These are phyloP conservation scores for Pogonomyrmex californicus DNA, from an alignment of 1,140 invertebrate genomes.

Conservation along the genomic window DNA sequence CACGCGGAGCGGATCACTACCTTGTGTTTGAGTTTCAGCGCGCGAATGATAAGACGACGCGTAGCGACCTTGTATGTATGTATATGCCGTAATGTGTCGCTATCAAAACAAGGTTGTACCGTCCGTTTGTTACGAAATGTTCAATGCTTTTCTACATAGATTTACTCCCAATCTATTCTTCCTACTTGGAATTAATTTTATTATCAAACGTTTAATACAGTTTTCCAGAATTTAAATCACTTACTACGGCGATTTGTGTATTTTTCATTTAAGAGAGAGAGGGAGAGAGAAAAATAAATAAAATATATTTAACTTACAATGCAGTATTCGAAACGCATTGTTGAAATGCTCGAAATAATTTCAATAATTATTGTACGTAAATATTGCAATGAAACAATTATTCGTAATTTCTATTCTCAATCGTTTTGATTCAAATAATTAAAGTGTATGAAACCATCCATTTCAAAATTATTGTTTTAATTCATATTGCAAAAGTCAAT, in stretches of 20 bases:
- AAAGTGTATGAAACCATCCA: background rate
- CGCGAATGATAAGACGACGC: background rate
- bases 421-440: background rate
- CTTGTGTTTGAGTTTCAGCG: background rate
- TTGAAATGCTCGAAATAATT: background rate
- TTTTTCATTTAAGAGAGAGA: background rate
- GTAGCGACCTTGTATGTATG: too few species aligned
- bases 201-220: too few species aligned
- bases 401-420: background rate
- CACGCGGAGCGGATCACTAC: background rate
- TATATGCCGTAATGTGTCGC: too few species aligned
- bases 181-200: too few species aligned
- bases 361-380: background rate
- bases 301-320: background rate
- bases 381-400: background rate
- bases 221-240: background rate
- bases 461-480: background rate
- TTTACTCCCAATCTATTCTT: too few species aligned
- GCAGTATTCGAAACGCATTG: background rate
- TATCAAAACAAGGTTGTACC: too few species aligned
- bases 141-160: too few species aligned
- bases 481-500: background rate
- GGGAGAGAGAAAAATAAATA: background rate
- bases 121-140: too few species aligned
- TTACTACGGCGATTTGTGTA: background rate